phyloP scores from a whole-genome alignment of 2,797 vertebrate species.

The Serranus cabrilla region DNA sequence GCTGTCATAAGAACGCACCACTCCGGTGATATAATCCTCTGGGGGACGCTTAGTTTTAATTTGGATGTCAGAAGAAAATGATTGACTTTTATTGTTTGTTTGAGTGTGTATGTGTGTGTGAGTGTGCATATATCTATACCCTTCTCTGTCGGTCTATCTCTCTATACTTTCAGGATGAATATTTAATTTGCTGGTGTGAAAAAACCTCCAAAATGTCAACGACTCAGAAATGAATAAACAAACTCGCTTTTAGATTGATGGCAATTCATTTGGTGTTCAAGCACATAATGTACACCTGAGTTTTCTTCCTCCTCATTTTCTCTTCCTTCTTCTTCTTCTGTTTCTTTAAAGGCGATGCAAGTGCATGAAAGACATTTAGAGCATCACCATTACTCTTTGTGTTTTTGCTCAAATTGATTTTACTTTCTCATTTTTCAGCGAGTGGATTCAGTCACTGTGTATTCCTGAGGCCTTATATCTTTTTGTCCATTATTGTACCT shows the following conservation, averaged over 20 bases:
- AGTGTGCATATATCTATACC: constrained; percentile 23
- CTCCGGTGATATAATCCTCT: constrained; percentile 73
- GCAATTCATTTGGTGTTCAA: background rate
- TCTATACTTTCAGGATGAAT: constrained; percentile 42
- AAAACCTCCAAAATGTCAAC: constrained; percentile 27
- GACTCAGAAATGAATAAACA: background rate
- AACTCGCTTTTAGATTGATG: background rate
- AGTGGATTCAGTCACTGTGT: constrained; percentile 7
- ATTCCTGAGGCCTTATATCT: constrained; percentile 1
- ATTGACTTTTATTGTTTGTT: constrained; percentile 76
- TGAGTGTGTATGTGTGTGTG: constrained; percentile 29
- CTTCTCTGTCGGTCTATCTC: constrained; percentile 20
- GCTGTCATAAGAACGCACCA: constrained; percentile 76
- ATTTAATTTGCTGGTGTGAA: constrained; percentile 35
- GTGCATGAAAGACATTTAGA: background rate
- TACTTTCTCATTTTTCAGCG: background rate
- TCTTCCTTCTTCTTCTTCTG: background rate
- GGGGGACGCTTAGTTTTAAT: constrained; percentile 80
- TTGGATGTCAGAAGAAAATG: constrained; percentile 79
- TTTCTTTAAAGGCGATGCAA: constrained; percentile 8
- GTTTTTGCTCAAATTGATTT: constrained; percentile 2
- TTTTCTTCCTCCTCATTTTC: background rate
- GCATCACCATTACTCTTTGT: background rate
- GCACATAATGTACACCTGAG: background rate
- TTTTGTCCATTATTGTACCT: constrained; percentile 10